Evolutionary conservation across 2,797 vertebrate species (phyloP).

Genomic region (Malurus splendens): DNA sequence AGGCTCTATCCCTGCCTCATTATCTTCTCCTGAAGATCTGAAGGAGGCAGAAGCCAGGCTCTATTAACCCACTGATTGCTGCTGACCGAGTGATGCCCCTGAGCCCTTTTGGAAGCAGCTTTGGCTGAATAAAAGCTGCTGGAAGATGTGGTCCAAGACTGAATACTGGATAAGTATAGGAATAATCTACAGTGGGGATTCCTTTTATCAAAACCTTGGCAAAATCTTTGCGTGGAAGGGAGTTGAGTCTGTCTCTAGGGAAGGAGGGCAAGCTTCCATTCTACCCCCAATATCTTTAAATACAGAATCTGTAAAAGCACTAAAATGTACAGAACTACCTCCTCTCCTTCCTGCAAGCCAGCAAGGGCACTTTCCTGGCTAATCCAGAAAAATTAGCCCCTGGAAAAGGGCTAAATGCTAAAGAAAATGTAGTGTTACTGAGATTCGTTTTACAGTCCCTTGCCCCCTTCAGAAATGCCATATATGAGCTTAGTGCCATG

Average conservation of each 20-base stretch:
- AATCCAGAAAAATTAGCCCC: neutral
- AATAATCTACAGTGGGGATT: neutral
- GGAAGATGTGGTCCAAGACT: neutral
- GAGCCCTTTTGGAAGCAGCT: neutral
- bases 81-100: neutral
- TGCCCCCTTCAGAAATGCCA: neutral
- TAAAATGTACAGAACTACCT: neutral
- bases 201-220: neutral
- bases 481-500: neutral
- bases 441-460: neutral
- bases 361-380: neutral
- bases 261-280: neutral
- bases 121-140: neutral
- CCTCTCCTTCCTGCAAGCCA: neutral
- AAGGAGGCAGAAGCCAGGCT: neutral
- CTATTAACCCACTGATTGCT: slow-evolving; percentile 27
- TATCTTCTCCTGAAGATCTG: slow-evolving; percentile 20
- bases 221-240: neutral
- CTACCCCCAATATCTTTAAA: neutral
- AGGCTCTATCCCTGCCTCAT: slow-evolving; percentile 3
- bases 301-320: neutral
- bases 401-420: neutral
- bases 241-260: neutral
- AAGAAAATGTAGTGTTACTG: neutral
- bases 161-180: neutral